Evolutionary conservation across 2,888 invertebrate genomes (phyloP).

Genomic region (Philaethria dido): DNA sequence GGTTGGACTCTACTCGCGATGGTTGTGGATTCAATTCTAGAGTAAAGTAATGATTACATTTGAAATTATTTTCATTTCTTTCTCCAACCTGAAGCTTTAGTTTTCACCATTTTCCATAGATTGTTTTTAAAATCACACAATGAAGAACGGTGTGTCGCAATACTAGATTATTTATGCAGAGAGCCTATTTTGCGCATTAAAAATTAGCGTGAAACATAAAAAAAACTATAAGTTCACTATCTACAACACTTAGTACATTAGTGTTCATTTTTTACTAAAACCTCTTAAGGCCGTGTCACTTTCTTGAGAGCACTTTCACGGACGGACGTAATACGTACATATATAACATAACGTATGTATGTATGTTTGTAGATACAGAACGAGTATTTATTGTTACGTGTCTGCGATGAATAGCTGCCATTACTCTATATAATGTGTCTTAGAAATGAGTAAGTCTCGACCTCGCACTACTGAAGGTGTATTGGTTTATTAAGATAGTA

Average conservation of each 20-base stretch:
- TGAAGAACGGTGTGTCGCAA: background rate
- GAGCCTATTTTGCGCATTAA: background rate
- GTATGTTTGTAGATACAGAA: background rate
- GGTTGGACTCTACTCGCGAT: no score
- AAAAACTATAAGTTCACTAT: background rate
- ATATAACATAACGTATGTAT: background rate
- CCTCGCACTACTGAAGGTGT: background rate
- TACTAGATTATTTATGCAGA: background rate
- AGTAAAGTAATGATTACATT: no score
- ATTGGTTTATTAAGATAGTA: background rate
- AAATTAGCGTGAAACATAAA: background rate
- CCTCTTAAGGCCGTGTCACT: constrained; percentile 45
- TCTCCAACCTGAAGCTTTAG: no score
- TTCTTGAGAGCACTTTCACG: constrained; percentile 49
- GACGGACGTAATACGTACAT: constrained; percentile 35
- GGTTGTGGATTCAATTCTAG: no score
- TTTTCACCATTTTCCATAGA: no score
- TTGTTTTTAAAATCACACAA: no score
- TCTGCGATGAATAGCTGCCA: constrained; percentile 19
- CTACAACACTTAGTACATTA: background rate
- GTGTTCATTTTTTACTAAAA: constrained; percentile 35
- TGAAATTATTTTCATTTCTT: no score
- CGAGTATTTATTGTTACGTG: constrained; percentile 7
- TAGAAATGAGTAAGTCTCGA: background rate
- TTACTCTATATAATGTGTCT: constrained; percentile 5